Base-by-base conservation (phyloP, 2,797 vertebrate genomes). In the Sciaenops ocellatus region DNA sequence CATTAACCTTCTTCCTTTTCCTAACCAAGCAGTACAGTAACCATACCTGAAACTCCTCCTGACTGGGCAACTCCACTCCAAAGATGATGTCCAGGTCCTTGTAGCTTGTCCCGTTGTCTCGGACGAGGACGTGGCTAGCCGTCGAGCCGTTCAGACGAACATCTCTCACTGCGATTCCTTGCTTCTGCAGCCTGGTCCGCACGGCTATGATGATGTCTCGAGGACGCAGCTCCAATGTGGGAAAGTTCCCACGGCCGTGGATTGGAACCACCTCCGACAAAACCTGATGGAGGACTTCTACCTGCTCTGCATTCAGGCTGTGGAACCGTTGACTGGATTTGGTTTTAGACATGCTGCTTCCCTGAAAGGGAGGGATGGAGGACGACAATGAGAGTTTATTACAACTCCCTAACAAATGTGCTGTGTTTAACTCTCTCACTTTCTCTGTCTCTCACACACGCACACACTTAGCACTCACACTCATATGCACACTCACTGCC, bases 61-160 rank as follows among this genome's bases (percentile, higher is more conserved):
- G 97, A 61, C 93, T 96, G 76, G 97, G 96, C 84, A 99, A 91
- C 72, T 97, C 97, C 75, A 99, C 97, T 16, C 96, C 95, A 79
- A 99, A 99, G 92, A 99, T 99, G 87, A 99, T 96, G 88, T 99
- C 98, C 77, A 99, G 93, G 91, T 99, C 98, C 83, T 99, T 99
- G 91, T 98, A 99, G 83, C 93, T 97, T 26, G 97, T 97, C 54
- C 97, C 97, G 4, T 95, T 98, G 91, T 97, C 96, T 69, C 96
- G 94, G 47, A 97, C 96, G 0, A 99, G 96, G 85, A 99, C 96
- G 85, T 99, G 98, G 80, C 98, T 99, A 69, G 98, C 98, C 0
- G 97, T 98, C 22, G 98, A 99, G 63, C 98, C 98, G 0, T 99
- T 99, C 75, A 99, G 89, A 51, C 98, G 96, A 24, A 98, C 94